A percentile compares a stretch with the other conserved stretches of the same genome.
phyloP scores from a whole-genome alignment of 2,888 invertebrate genomes.

The Gibbula magus region DNA sequence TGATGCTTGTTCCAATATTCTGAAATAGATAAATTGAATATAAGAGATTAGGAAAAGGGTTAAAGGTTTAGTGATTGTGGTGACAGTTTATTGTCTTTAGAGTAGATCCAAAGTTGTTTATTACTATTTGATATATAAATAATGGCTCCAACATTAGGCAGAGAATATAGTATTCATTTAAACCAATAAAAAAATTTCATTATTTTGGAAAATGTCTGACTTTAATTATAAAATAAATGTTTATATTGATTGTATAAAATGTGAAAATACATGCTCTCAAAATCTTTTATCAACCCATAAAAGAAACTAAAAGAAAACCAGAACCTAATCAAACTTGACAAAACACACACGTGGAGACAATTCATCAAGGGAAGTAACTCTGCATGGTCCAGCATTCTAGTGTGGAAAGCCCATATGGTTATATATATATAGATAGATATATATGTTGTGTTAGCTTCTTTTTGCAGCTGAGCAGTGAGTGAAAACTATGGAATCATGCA shows the following conservation, averaged over 20 bases:
- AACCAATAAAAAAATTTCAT: no score
- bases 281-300: neutral
- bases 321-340: neutral
- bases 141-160: no score
- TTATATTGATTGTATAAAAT: neutral
- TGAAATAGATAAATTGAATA: slow-evolving; percentile 33
- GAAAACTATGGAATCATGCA: neutral
- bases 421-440: neutral
- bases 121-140: no score
- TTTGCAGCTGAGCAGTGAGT: slow-evolving; percentile 23
- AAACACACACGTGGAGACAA: neutral
- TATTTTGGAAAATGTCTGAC: no score
- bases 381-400: slow-evolving; percentile 2
- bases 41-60: no score
- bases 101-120: no score
- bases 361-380: neutral
- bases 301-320: neutral
- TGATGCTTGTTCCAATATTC: slow-evolving; percentile 63
- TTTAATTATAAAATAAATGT: no score
- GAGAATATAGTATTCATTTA: no score
- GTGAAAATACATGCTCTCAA: neutral
- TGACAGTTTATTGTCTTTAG: no score
- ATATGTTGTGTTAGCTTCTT: slow-evolving; percentile 1
- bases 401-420: neutral
- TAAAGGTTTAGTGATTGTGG: no score